phyloP scores from a whole-genome alignment of 2,888 invertebrate genomes.

The Ophioninae sp. region DNA sequence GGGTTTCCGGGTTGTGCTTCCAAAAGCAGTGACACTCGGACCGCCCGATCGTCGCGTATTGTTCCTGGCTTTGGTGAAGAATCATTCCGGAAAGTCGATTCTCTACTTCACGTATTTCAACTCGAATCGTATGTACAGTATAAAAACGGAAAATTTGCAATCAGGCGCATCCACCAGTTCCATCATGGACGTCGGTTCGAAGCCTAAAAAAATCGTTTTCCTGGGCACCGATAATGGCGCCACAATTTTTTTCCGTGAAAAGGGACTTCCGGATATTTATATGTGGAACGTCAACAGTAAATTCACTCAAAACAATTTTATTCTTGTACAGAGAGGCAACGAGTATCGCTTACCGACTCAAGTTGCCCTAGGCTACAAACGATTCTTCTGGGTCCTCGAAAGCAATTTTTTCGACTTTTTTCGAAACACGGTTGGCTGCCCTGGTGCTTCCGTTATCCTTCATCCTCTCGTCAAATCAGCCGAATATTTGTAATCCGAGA shows the following conservation, averaged over 20 bases:
- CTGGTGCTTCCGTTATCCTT: conserved; percentile 84
- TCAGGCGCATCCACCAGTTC: conserved; percentile 83
- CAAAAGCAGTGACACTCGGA: conserved; percentile 81
- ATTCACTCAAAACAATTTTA: conserved; percentile 83
- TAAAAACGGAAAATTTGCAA: conserved; percentile 83
- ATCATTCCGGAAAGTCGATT: conserved; percentile 81
- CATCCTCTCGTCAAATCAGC: conserved; percentile 84
- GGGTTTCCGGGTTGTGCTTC: conserved; percentile 84
- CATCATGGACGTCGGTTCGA: conserved; percentile 84
- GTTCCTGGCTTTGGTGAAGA: conserved; percentile 83
- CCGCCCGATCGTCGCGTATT: conserved; percentile 82
- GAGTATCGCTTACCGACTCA: conserved; percentile 85
- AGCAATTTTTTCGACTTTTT: conserved; percentile 87
- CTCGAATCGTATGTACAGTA: conserved; percentile 83
- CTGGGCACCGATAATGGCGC: conserved; percentile 85
- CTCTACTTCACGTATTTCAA: conserved; percentile 85
- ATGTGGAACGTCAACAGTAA: conserved; percentile 85
- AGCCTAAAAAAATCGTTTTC: conserved; percentile 83
- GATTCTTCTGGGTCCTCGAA: conserved; percentile 85
- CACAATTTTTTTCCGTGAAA: conserved; percentile 83
- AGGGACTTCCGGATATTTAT: conserved; percentile 84
- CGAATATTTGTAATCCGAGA: conserved; percentile 71
- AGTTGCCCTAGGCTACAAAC: conserved; percentile 84
- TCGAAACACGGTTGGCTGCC: conserved; percentile 83
- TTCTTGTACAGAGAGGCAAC: conserved; percentile 84